Conservation (phyloP, 2,888 invertebrate species). For the Calameuta filiformis region DNA sequence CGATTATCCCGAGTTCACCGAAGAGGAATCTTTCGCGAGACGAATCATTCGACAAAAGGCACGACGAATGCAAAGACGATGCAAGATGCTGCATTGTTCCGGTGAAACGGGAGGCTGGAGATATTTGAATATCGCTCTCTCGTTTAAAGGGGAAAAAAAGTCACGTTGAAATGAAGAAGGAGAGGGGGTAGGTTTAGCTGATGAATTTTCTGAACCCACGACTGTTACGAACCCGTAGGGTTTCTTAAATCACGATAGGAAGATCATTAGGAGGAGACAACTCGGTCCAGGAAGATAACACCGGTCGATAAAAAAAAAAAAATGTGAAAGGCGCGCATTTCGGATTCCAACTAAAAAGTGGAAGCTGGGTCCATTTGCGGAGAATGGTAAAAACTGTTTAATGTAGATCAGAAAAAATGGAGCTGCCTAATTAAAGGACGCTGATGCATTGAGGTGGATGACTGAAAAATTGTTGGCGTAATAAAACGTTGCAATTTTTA, state of each 20-base stretch:
- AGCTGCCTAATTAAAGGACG: background rate
- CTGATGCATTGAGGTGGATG: background rate
- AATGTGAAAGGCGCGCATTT: constrained; percentile 24
- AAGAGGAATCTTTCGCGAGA: background rate
- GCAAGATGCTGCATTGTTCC: background rate
- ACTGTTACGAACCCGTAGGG: constrained; percentile 22
- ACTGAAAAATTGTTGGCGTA: background rate
- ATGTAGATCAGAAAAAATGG: background rate
- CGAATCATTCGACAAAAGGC: background rate
- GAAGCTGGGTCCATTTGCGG: background rate
- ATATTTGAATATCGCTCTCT: background rate
- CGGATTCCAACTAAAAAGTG: constrained; percentile 19
- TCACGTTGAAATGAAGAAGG: background rate
- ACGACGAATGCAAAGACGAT: background rate
- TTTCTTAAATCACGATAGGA: constrained; percentile 44
- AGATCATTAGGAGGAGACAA: constrained; percentile 36
- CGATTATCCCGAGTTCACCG: background rate
- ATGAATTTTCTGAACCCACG: constrained; percentile 27
- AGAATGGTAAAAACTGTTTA: background rate
- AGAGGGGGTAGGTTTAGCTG: background rate
- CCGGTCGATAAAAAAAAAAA: too few species aligned
- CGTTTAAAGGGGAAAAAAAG: background rate
- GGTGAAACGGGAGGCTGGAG: background rate
- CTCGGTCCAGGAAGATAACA: constrained; percentile 34
- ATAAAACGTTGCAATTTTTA: background rate